Evolutionary conservation across 2,888 invertebrate species (phyloP).

Genomic region (Epinotia ramella): DNA sequence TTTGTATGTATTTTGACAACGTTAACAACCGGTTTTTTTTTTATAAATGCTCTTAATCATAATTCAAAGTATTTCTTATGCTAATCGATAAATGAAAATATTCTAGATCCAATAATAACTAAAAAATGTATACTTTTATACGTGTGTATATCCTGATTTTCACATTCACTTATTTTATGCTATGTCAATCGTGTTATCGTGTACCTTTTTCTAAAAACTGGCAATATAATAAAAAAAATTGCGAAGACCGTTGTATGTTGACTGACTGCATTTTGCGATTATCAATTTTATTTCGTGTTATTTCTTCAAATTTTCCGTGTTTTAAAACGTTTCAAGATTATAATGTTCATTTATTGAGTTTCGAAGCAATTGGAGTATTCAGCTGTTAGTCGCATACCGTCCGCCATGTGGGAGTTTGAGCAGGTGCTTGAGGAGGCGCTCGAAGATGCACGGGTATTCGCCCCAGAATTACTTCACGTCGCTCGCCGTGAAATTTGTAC

Average conservation of each 20-base stretch:
- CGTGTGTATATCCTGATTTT: neutral
- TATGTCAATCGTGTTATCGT: neutral
- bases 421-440: conserved; percentile 58
- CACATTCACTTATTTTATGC: neutral
- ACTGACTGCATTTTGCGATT: conserved; percentile 65
- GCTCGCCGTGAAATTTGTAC: conserved; percentile 73
- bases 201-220: conserved; percentile 20
- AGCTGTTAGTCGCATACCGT: conserved; percentile 52
- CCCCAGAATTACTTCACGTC: conserved; percentile 71
- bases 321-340: conserved; percentile 55
- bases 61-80: neutral
- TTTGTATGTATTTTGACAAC: neutral
- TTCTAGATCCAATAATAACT: neutral
- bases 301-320: conserved; percentile 72
- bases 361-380: conserved; percentile 50
- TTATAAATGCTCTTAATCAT: neutral
- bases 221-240: conserved; percentile 57
- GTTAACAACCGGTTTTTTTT: too few species aligned
- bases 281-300: conserved; percentile 71
- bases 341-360: conserved; percentile 60
- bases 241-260: conserved; percentile 76
- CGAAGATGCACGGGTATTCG: conserved; percentile 66
- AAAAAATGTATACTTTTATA: neutral
- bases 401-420: conserved; percentile 72
- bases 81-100: neutral